phyloP scores from a whole-genome alignment of 1,140 invertebrate genomes.

The Asbolus verrucosus region DNA sequence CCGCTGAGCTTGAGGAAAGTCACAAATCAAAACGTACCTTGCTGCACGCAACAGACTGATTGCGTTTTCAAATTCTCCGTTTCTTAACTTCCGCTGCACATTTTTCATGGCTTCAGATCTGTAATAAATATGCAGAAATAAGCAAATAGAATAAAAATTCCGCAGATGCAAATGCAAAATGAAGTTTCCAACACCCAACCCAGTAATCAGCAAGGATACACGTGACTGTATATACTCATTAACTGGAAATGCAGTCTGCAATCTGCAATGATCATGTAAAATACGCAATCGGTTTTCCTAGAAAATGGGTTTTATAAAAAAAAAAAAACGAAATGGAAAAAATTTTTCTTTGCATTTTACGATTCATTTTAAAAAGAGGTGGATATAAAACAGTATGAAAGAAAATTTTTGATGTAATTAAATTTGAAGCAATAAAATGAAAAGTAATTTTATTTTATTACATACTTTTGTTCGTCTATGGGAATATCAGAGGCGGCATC shows the following conservation, averaged over 20 bases:
- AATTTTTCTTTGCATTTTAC: background rate
- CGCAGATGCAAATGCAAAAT: background rate
- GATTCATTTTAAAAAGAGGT: background rate
- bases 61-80: conserved; percentile 78
- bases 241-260: no score
- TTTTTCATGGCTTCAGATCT: conserved; percentile 88
- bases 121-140: conserved; percentile 62
- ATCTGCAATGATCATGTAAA: no score
- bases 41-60: conserved; percentile 86
- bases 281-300: no score
- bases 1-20: no score
- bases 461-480: conserved; percentile 91
- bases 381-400: background rate
- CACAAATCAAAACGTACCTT: conserved; percentile 72
- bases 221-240: no score
- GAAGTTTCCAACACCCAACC: no score
- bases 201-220: no score
- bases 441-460: conserved; percentile 46
- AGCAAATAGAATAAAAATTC: background rate
- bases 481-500: conserved; percentile 86
- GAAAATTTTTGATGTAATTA: conserved; percentile 19
- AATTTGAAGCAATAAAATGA: conserved; percentile 19
- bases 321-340: no score
- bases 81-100: conserved; percentile 82
- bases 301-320: no score